Percentiles rank a stretch among this genome's conserved stretches.
phyloP scores from a whole-genome alignment of 2,888 invertebrate genomes.

The Coelinius sp. region DNA sequence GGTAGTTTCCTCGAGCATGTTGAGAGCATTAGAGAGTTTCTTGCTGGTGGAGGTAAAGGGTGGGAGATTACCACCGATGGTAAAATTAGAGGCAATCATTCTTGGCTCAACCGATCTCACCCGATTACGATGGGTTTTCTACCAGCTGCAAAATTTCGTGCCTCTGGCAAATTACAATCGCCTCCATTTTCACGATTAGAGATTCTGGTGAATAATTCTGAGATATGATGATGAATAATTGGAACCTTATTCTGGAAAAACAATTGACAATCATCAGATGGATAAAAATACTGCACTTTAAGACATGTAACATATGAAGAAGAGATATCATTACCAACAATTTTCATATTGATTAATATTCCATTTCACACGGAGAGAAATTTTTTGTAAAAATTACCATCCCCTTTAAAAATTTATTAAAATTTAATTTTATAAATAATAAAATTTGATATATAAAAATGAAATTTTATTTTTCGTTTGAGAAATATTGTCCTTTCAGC shows the following conservation, averaged over 20 bases:
- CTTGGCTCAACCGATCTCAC: conserved; percentile 62
- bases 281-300: not conserved
- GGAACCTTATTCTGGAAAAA: not conserved
- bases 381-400: too few species aligned
- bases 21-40: conserved; percentile 68
- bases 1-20: conserved; percentile 52
- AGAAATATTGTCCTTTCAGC: too few species aligned
- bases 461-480: too few species aligned
- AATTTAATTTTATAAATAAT: too few species aligned
- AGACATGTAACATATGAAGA: too few species aligned
- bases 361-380: too few species aligned
- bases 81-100: conserved; percentile 67
- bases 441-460: too few species aligned
- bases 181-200: conserved; percentile 43
- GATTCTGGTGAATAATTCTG: not conserved
- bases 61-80: conserved; percentile 37
- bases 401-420: too few species aligned
- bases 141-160: conserved; percentile 41
- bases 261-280: not conserved
- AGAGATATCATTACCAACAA: too few species aligned
- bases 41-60: conserved; percentile 49
- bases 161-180: conserved; percentile 42
- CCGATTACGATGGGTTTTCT: conserved; percentile 47
- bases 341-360: too few species aligned
- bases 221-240: not conserved